phyloP scores from a whole-genome alignment of 2,888 invertebrate species.

The Drosophila neutralis region DNA sequence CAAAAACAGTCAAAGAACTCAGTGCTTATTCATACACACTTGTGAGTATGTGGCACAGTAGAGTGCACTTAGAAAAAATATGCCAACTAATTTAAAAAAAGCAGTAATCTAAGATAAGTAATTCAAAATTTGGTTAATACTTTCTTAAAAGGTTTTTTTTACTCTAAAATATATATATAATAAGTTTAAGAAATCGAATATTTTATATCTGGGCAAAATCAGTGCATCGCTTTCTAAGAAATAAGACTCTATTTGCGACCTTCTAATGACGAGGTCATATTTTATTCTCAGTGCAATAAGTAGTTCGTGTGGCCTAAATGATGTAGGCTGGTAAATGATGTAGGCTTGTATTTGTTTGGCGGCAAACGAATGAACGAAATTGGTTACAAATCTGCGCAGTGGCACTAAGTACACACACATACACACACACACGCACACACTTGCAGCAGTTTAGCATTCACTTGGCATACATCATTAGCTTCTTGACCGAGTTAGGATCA shows the following conservation, averaged over 20 bases:
- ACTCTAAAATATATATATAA: too few relatives aligned
- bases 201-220: neutral
- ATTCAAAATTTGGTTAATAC: neutral
- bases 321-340: constrained; percentile 47
- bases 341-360: constrained; percentile 17
- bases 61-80: constrained; percentile 5
- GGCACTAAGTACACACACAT: neutral
- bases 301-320: constrained; percentile 10
- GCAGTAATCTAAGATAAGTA: neutral
- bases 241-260: neutral
- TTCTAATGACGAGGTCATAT: neutral
- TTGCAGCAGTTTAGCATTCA: constrained; percentile 13
- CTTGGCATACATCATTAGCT: constrained; percentile 32
- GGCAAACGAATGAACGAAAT: constrained; percentile 30
- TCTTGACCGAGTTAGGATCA: constrained; percentile 49
- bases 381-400: constrained; percentile 6
- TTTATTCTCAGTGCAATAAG: constrained; percentile 14
- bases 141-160: neutral
- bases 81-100: neutral
- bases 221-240: neutral
- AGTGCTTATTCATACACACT: constrained; percentile 30
- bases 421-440: neutral
- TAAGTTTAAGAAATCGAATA: too few relatives aligned
- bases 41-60: constrained; percentile 41
- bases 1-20: constrained; percentile 41